Conservation (phyloP, 2,113 vertebrate species). For the Chionodraco myersi region DNA sequence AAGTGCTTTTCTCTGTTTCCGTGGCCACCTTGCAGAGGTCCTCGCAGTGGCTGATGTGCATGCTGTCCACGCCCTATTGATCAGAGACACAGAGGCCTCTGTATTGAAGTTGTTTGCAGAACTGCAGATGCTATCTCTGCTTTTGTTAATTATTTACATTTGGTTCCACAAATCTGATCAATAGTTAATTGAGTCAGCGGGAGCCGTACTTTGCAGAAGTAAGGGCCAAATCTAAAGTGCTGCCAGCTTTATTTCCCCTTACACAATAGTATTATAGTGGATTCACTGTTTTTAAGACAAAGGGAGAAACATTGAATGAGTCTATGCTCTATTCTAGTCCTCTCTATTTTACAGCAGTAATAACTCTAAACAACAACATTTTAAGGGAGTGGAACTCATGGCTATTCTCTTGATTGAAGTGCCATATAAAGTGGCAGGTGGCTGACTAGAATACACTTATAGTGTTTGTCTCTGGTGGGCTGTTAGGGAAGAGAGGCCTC, state of each 20-base stretch:
- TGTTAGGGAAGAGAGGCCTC: conserved; percentile 27
- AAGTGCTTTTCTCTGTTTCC: conserved; percentile 58
- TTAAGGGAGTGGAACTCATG: conserved; percentile 38
- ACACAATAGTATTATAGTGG: not conserved
- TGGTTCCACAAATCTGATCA: conserved; percentile 74
- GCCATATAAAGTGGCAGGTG: conserved; percentile 66
- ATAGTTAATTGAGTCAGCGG: conserved; percentile 76
- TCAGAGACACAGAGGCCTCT: conserved; percentile 60
- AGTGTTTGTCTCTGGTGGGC: conserved; percentile 55
- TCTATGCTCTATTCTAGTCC: conserved; percentile 17
- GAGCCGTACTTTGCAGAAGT: conserved; percentile 57
- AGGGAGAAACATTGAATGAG: not conserved
- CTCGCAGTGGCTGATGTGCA: conserved; percentile 48
- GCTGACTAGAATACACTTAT: conserved; percentile 51
- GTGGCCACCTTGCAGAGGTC: conserved; percentile 59
- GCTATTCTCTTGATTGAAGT: conserved; percentile 69
- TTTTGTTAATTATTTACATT: conserved; percentile 81
- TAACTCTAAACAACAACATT: conserved; percentile 56
- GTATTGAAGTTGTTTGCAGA: conserved; percentile 69
- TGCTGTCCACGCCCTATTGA: conserved; percentile 67
- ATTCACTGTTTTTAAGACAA: conserved; percentile 16
- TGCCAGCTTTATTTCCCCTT: conserved; percentile 34
- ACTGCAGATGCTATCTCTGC: conserved; percentile 77
- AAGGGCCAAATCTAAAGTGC: conserved; percentile 27
- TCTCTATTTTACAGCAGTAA: conserved; percentile 32